Percentiles rank a stretch among this genome's conserved stretches.
Evolutionary conservation across 2,888 invertebrate genomes (phyloP).

Genomic region (Agrotis puta): DNA sequence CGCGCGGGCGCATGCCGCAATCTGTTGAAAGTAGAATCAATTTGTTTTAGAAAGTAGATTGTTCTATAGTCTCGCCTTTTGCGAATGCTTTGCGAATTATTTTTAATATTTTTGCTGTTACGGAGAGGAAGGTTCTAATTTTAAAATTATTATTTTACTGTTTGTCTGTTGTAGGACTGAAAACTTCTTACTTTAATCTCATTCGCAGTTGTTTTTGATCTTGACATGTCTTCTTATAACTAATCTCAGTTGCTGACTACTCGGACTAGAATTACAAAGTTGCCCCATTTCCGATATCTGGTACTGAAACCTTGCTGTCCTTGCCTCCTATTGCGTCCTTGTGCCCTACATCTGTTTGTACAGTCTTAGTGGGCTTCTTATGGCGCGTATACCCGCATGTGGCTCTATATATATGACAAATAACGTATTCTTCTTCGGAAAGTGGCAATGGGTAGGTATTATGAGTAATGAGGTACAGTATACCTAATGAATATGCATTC

Average conservation of each 20-base stretch:
- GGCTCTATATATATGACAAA: not conserved
- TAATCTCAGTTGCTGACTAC: not conserved
- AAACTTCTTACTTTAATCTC: not conserved
- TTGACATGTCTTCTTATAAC: slow-evolving; percentile 4
- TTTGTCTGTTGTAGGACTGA: not conserved
- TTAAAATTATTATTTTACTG: slow-evolving; percentile 1
- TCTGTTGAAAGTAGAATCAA: slow-evolving; percentile 89
- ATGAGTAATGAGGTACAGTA: not conserved
- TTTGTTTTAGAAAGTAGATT: slow-evolving; percentile 89
- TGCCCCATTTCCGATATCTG: slow-evolving; percentile 20
- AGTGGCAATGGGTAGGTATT: no score
- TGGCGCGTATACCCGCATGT: not conserved
- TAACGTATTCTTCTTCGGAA: not conserved
- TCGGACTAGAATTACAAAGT: not conserved
- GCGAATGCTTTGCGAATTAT: slow-evolving; percentile 73
- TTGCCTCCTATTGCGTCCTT: slow-evolving; percentile 1
- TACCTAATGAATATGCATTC: slow-evolving; percentile 32
- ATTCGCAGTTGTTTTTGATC: slow-evolving; percentile 5
- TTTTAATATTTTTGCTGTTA: slow-evolving; percentile 48
- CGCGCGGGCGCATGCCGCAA: slow-evolving; percentile 73
- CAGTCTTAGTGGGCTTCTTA: not conserved
- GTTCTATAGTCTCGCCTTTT: slow-evolving; percentile 76
- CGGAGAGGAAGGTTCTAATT: slow-evolving; percentile 24
- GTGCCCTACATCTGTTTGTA: slow-evolving; percentile 1
- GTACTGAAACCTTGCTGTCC: not conserved